Percentiles rank a stretch among this genome's conserved stretches.
Evolutionary conservation across 2,888 invertebrate species (phyloP).

Genomic region (Caenorhabditis sp.): DNA sequence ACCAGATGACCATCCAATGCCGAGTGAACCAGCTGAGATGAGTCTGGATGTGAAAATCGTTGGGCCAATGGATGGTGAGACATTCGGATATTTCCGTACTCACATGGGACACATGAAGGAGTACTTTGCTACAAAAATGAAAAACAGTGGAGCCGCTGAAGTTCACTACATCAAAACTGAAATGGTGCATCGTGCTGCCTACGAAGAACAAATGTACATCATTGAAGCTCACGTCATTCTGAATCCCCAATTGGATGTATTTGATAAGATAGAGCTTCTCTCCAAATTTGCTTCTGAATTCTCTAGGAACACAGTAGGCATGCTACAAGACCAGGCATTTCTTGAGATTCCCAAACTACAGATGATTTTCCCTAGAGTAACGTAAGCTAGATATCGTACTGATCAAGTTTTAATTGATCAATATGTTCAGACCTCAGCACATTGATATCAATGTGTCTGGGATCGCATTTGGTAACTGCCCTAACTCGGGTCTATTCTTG

Average conservation of each 20-base stretch:
- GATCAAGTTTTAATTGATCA: background rate
- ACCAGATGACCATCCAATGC: background rate
- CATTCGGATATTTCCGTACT: conserved; percentile 32
- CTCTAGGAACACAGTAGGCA: conserved; percentile 4
- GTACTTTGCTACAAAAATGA: background rate
- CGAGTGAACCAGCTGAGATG: conserved; percentile 18
- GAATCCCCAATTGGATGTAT: background rate
- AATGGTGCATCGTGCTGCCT: conserved; percentile 45
- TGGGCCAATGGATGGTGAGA: conserved; percentile 39
- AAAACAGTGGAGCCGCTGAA: background rate
- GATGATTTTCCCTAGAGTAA: conserved; percentile 22
- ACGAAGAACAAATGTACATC: conserved; percentile 50
- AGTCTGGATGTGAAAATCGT: conserved; percentile 30
- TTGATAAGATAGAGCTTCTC: conserved; percentile 18
- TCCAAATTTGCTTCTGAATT: conserved; percentile 19
- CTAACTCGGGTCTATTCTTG: conserved; percentile 70
- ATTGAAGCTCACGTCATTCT: conserved; percentile 39
- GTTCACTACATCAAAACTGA: conserved; percentile 40
- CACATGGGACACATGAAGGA: conserved; percentile 48
- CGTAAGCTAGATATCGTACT: conserved; percentile 8
- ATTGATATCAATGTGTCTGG: conserved; percentile 49
- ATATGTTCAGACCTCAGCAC: conserved; percentile 61
- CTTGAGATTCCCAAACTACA: conserved; percentile 36
- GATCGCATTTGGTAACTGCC: conserved; percentile 70
- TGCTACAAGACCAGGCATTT: conserved; percentile 57